Evolutionary conservation across 2,888 invertebrate species (phyloP).

Genomic region (Dichetophora obliterata): DNA sequence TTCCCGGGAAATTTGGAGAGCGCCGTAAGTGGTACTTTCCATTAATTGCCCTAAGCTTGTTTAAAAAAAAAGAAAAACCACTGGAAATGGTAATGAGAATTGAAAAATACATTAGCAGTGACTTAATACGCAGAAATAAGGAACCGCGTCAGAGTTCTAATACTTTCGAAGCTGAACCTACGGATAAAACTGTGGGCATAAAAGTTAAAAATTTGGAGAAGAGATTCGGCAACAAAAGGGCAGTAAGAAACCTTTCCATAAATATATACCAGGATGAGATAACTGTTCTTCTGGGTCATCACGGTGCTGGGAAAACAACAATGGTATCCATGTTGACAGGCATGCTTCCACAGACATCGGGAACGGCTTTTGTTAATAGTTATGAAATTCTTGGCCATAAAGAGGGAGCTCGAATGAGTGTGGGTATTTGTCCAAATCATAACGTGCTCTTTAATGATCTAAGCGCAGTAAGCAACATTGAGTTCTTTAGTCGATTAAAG

Average conservation of each 20-base stretch:
- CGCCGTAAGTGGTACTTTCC: slow-evolving; percentile 85
- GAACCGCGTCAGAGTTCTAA: neutral
- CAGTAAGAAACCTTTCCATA: slow-evolving; percentile 77
- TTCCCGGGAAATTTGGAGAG: slow-evolving; percentile 87
- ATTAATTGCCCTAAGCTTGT: slow-evolving; percentile 73
- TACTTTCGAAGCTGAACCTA: slow-evolving; percentile 54
- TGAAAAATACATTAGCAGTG: slow-evolving; percentile 38
- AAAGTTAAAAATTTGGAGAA: slow-evolving; percentile 75
- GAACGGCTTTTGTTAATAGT: slow-evolving; percentile 79
- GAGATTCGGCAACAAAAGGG: slow-evolving; percentile 72
- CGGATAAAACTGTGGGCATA: slow-evolving; percentile 69
- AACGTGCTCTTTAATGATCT: slow-evolving; percentile 84
- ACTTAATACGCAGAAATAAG: neutral
- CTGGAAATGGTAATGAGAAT: slow-evolving; percentile 22
- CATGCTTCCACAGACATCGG: slow-evolving; percentile 76
- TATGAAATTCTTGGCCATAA: slow-evolving; percentile 76
- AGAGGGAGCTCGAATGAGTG: slow-evolving; percentile 74
- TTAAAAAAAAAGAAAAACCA: neutral
- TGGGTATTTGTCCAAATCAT: slow-evolving; percentile 86
- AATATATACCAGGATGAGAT: slow-evolving; percentile 90
- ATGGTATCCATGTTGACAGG: slow-evolving; percentile 92
- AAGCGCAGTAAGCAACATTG: slow-evolving; percentile 83
- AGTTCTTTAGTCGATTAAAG: slow-evolving; percentile 82
- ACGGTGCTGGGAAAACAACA: slow-evolving; percentile 91
- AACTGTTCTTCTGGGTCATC: slow-evolving; percentile 81